These are phyloP conservation scores for Brienomyrus brachyistius DNA, from an alignment of 2,113 vertebrate species.

Conservation along the genomic window DNA sequence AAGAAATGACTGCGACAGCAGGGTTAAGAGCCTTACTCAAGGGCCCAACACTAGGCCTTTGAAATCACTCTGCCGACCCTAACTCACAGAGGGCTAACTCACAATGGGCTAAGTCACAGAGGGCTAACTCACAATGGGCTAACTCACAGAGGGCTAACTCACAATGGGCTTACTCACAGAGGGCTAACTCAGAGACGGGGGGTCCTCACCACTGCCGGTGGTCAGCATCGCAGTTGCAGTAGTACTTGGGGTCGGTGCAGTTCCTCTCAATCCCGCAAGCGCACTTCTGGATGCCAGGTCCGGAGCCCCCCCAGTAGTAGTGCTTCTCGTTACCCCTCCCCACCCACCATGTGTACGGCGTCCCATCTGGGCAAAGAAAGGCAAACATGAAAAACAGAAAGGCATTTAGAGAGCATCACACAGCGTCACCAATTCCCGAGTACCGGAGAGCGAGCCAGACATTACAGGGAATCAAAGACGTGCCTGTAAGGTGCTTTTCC, in stretches of 20 bases:
- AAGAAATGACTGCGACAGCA: neutral
- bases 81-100: too few species aligned
- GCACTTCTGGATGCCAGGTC: conserved; percentile 93
- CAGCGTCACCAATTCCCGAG: neutral
- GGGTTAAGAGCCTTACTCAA: neutral
- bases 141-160: too few species aligned
- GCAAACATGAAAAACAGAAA: neutral
- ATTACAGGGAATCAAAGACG: neutral
- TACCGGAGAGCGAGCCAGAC: neutral
- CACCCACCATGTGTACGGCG: conserved; percentile 88
- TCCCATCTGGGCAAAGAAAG: conserved; percentile 63
- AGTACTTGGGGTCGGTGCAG: conserved; percentile 77
- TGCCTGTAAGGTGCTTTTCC: neutral
- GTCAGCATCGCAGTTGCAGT: conserved; percentile 95
- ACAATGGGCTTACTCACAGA: neutral
- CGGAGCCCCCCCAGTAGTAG: conserved; percentile 93
- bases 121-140: neutral
- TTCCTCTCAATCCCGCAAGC: conserved; percentile 92
- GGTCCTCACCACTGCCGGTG: conserved; percentile 79
- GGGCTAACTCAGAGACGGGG: neutral
- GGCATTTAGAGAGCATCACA: neutral
- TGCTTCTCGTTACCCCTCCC: conserved; percentile 88
- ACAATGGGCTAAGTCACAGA: too few species aligned
- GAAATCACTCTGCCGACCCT: neutral
- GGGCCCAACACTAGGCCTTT: neutral